These are phyloP conservation scores for Ryuthela nishihirai DNA, from an alignment of 2,888 invertebrate genomes.

Conservation along the genomic window DNA sequence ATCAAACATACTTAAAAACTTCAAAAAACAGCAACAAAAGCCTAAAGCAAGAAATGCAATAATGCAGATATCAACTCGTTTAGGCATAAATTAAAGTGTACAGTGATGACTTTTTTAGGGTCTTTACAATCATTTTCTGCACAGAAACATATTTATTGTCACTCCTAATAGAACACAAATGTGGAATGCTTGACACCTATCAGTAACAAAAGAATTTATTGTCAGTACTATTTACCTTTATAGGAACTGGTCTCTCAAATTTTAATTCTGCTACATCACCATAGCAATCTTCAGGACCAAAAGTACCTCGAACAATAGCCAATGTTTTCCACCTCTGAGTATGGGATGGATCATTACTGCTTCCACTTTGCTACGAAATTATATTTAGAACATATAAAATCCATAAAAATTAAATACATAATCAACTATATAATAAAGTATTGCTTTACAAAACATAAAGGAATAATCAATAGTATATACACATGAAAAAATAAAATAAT, in stretches of 20 bases:
- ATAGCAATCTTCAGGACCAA: conserved; percentile 72
- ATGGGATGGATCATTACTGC: conserved; percentile 48
- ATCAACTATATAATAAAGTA: neutral
- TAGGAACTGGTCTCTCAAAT: conserved; percentile 79
- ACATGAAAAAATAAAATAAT: neutral
- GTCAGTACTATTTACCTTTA: conserved; percentile 74
- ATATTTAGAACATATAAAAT: neutral
- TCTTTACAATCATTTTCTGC: too few species aligned
- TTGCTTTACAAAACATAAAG: neutral
- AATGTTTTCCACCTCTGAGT: conserved; percentile 72
- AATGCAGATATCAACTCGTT: too few species aligned
- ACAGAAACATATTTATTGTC: too few species aligned
- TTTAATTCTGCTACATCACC: conserved; percentile 84
- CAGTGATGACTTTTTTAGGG: too few species aligned
- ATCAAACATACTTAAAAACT: too few species aligned
- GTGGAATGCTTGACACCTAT: too few species aligned
- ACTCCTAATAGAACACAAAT: too few species aligned
- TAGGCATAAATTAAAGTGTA: too few species aligned
- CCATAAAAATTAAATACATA: neutral
- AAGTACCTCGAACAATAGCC: conserved; percentile 76
- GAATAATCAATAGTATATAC: neutral
- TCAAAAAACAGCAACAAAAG: too few species aligned
- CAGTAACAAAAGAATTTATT: too few species aligned
- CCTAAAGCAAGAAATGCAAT: too few species aligned
- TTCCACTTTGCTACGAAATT: conserved; percentile 43